Base-by-base conservation (phyloP, 2,888 invertebrate genomes). In the Gryllus longicercus region DNA sequence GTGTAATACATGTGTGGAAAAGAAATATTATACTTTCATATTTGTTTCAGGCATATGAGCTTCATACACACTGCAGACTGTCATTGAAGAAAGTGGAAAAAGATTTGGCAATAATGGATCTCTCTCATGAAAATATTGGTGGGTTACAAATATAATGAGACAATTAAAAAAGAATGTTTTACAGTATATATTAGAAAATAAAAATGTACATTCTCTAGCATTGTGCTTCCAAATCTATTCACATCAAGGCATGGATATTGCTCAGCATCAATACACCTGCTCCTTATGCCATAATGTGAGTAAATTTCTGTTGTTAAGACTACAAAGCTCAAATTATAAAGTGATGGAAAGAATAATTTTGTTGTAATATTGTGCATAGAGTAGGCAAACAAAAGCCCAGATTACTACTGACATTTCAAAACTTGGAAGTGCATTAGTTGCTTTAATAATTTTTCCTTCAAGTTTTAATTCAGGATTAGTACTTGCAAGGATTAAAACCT, bases 211-310 rank as follows among this genome's bases (percentile, higher is more conserved):
- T 63, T 18, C 63, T 63, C n/a, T 63, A 63, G 63, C 63, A 63
- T 63, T 63, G 63, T 63, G 63, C 63, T 63, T 63, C 63, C 63
- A 63, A 63, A 63, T 63, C n/a, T 14, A 63, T 63, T 63, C 63
- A 63, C 63, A 63, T n/a, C 63, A 18, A 63, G n/a, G 16, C 14
- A 63, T n/a, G 38, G 38, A 63, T 18, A 63, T 63, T 63, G n/a
- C 63, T 63, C 63, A 18, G 63, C n/a, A 63, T 63, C 63, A n/a
- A 14, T 63, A 63, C 14, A 18, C n/a, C 63, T n/a, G n/a, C 63
- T 63, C 63, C n/a, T n/a, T 63, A 18, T 63, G 63, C 63, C 63
- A 63, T 14, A n/a, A 63, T 63, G 63, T 63, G 63, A 63, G 63
- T 63, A 18, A 18, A 63, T 63, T 14, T 63, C 14, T 63, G 63